A percentile compares a stretch with the other conserved stretches of the same genome.
These are phyloP conservation scores for Colaptes auratus DNA, from an alignment of 2,113 vertebrate genomes.

Conservation along the genomic window DNA sequence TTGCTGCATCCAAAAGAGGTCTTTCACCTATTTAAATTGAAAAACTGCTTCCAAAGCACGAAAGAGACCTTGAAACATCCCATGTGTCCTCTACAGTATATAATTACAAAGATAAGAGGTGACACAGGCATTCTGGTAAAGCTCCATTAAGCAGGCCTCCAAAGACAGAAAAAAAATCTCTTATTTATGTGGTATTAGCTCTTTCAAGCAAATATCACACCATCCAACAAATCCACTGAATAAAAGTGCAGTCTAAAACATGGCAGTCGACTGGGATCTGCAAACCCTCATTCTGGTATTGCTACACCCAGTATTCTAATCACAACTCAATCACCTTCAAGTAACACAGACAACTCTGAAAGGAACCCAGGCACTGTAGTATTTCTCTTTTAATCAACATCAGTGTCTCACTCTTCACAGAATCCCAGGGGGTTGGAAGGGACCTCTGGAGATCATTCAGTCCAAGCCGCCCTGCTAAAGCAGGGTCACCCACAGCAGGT, in stretches of 20 bases:
- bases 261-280: not conserved
- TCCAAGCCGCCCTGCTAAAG: no score
- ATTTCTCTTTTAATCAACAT: not conserved
- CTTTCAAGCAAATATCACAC: not conserved
- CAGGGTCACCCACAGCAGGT: no score
- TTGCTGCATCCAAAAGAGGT: not conserved
- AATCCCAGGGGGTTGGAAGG: no score
- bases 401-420: not conserved
- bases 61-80: slow-evolving; percentile 15
- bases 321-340: not conserved
- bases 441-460: no score
- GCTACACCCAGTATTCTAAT: not conserved
- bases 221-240: not conserved
- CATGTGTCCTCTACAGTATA: not conserved
- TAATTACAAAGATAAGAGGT: slow-evolving; percentile 28
- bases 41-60: slow-evolving; percentile 23
- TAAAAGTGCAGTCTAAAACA: not conserved
- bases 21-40: slow-evolving; percentile 33
- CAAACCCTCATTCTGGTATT: not conserved
- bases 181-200: not conserved
- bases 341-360: not conserved
- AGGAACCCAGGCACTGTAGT: not conserved
- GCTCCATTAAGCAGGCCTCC: slow-evolving; percentile 3
- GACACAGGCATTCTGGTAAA: slow-evolving; percentile 20
- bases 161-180: not conserved